Evolutionary conservation across 2,888 invertebrate genomes (phyloP).

Genomic region (Anthrax anthrax): DNA sequence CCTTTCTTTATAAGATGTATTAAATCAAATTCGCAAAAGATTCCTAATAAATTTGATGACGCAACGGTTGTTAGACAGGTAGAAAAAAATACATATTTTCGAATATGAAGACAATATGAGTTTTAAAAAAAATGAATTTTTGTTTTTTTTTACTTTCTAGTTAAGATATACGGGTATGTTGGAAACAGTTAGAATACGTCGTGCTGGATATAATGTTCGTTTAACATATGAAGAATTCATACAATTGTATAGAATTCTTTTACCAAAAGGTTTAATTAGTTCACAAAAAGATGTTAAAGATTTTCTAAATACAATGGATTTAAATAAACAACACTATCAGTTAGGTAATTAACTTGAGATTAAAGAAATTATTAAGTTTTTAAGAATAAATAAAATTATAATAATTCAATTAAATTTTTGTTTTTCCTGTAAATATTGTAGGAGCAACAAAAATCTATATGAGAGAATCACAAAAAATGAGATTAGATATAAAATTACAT

Average conservation of each 20-base stretch:
- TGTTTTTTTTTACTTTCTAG: constrained; percentile 32
- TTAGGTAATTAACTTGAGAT: constrained; percentile 39
- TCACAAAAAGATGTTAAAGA: constrained; percentile 73
- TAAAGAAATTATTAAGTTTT: background rate
- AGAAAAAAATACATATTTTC: no score
- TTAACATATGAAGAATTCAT: constrained; percentile 90
- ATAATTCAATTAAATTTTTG: no score
- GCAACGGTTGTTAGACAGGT: constrained; percentile 70
- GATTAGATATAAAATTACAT: constrained; percentile 81
- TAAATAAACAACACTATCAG: constrained; percentile 84
- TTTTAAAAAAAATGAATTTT: background rate
- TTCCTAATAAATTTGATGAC: constrained; percentile 84
- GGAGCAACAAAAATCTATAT: constrained; percentile 83
- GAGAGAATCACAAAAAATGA: constrained; percentile 85
- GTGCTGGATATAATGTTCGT: constrained; percentile 90
- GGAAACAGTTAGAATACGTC: constrained; percentile 86
- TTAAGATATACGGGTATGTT: constrained; percentile 93
- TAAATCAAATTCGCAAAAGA: constrained; percentile 88
- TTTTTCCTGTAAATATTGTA: constrained; percentile 25
- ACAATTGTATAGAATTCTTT: constrained; percentile 76
- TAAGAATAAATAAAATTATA: background rate
- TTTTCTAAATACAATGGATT: constrained; percentile 67
- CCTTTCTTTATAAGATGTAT: constrained; percentile 66
- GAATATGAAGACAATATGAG: background rate
- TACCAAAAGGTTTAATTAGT: constrained; percentile 75